Evolutionary conservation across 2,113 vertebrate genomes (phyloP).

Genomic region (Tylochromis polylepis): DNA sequence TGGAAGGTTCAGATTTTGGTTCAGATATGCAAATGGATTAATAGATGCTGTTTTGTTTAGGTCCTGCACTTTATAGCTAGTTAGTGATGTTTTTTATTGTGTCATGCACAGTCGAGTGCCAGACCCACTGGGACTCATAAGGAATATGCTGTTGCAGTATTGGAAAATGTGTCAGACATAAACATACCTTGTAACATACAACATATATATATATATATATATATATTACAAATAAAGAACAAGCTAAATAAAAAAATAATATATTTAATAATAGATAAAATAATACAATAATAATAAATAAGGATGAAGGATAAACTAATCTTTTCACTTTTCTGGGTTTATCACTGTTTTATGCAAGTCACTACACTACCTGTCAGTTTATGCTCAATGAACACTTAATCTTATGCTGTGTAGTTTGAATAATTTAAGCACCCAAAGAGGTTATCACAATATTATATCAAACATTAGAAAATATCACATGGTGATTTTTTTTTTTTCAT

Average conservation of each 20-base stretch:
- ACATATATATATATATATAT: not conserved
- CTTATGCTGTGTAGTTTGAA: not conserved
- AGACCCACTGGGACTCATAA: not conserved
- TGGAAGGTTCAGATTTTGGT: not conserved
- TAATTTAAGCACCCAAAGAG: not conserved
- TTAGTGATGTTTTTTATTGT: slow-evolving; percentile 3
- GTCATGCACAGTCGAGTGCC: not conserved
- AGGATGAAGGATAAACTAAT: not conserved
- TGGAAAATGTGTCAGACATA: not conserved
- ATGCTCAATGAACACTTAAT: not conserved
- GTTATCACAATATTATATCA: not conserved
- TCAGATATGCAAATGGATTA: not conserved
- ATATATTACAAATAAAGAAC: not conserved
- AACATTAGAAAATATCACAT: not conserved
- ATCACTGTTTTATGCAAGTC: not conserved
- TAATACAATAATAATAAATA: too few species aligned
- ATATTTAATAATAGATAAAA: too few species aligned
- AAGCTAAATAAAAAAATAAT: too few species aligned
- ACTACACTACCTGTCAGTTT: not conserved
- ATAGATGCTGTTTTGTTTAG: not conserved
- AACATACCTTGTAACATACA: not conserved
- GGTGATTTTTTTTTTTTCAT: not conserved
- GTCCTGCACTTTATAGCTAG: not conserved
- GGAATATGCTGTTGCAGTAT: not conserved
- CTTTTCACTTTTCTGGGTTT: not conserved